A percentile compares a stretch with the other conserved stretches of the same genome.
Evolutionary conservation across 2,888 invertebrate genomes (phyloP).

Genomic region (Apamea monoglypha): DNA sequence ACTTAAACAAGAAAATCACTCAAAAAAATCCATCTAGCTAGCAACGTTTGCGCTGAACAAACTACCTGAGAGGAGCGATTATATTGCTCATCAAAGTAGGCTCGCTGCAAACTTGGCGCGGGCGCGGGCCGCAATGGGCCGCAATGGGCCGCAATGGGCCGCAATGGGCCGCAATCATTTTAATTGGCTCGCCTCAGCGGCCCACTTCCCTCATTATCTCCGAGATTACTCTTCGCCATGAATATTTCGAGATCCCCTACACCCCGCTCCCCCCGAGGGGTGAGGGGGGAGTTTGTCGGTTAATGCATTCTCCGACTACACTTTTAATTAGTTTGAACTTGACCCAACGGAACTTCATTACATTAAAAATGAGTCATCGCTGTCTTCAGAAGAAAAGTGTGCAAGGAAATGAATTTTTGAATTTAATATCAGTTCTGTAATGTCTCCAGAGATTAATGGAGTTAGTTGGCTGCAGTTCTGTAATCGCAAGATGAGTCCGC

Average conservation of each 20-base stretch:
- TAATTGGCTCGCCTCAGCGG: conserved; percentile 71
- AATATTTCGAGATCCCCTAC: conserved; percentile 64
- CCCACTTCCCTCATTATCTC: conserved; percentile 70
- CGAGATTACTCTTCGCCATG: conserved; percentile 69
- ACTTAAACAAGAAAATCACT: conserved; percentile 21
- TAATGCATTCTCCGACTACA: conserved; percentile 66
- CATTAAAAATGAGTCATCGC: conserved; percentile 61
- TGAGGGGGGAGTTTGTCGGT: conserved; percentile 19
- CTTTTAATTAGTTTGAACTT: conserved; percentile 72
- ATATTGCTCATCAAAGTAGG: conserved; percentile 65
- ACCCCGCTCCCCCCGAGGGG: not conserved
- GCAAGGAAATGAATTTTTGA: conserved; percentile 52
- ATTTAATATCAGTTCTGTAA: conserved; percentile 51
- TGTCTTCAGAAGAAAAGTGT: conserved; percentile 48
- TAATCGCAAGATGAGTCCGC: conserved; percentile 28
- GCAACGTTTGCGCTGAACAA: conserved; percentile 50
- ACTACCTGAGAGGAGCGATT: conserved; percentile 63
- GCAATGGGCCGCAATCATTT: conserved; percentile 72
- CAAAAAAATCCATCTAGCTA: conserved; percentile 45
- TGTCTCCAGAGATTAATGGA: conserved; percentile 52
- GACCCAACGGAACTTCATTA: conserved; percentile 66
- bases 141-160: too few species aligned
- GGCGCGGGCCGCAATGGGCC: conserved; percentile 68
- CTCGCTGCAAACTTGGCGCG: conserved; percentile 53
- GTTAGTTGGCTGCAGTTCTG: conserved; percentile 44